Evolutionary conservation across 2,888 invertebrate species (phyloP), one percentile per base, ranked within the genome.

Genomic region (Drosophila pseudotalamancana): DNA sequence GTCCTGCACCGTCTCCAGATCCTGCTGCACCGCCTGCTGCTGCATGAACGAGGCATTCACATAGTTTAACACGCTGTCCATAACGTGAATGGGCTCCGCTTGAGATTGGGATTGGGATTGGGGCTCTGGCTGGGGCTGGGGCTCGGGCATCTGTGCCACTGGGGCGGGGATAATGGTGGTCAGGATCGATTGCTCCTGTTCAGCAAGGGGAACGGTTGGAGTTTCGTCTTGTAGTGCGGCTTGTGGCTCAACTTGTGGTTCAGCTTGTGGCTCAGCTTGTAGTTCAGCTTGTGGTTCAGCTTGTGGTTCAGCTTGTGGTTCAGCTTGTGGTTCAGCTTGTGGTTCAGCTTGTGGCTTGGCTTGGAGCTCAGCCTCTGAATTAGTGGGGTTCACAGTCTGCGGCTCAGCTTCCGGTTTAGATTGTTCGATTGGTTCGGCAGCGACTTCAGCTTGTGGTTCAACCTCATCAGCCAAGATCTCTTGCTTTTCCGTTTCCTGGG

Each of bases 21-120:
- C 49, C 2, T 19, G 37, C 27, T n/a, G 19, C 35, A 35, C 6
- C 35, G 21, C 18, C 11, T 49, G 64, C 19, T 56, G 63, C 19
- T 75, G 78, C 59, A 80, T 72, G 54, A 88, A 83, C 11, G 89
- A 89, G 23, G 87, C 89, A 55, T 89, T 89, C 46, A 89, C 89
- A 64, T 90, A 89, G 75, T 89, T 90, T 6, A 90, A 72, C 18
- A 89, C 90, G 62, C 87, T 89, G 62, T 89, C 87, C 32, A 76
- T 49, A 8, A 87, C 88, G 8, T 77, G 71, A 9, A 67, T 31
- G 27, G 72, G 62, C 40, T 54, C 64, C 9, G 59, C 6, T 6
- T 43, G 54, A 12, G 16, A 29, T 18, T 31, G 21, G 9, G 5
- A 21, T 19, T 16, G 8, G 9, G 65, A n/a, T n/a, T n/a, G n/a